Conservation (phyloP, 2,113 vertebrate species). For the Tonatia bakeri region DNA sequence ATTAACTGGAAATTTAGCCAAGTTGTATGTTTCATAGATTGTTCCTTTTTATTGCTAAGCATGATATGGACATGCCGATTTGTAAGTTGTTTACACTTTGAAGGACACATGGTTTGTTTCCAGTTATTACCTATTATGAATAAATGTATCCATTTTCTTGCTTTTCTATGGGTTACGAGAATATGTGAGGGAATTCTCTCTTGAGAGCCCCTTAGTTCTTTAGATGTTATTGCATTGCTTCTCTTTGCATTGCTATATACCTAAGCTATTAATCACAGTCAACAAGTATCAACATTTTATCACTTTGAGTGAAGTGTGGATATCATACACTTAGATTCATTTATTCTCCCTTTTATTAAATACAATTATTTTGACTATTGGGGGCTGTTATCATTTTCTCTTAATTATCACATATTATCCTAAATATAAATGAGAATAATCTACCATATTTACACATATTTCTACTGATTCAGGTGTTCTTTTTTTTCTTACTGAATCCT, state of each 20-base stretch:
- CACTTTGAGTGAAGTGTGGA: background rate
- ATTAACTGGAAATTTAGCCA: background rate
- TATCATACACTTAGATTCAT: background rate
- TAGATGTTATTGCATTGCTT: too few species aligned
- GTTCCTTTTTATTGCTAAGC: background rate
- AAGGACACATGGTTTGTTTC: background rate
- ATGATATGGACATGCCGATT: background rate
- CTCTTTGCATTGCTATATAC: background rate
- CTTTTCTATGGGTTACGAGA: background rate
- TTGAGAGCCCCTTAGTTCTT: background rate
- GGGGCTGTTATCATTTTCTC: background rate
- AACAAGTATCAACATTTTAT: background rate
- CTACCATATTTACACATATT: background rate
- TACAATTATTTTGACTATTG: background rate
- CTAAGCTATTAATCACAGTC: background rate
- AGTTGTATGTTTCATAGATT: background rate
- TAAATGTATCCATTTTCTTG: background rate
- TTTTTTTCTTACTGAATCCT: background rate
- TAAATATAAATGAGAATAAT: background rate
- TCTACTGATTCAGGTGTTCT: background rate
- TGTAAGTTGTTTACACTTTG: background rate
- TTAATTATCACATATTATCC: background rate
- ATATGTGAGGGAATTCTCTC: background rate
- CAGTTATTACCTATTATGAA: background rate
- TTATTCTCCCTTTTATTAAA: background rate